Conservation (phyloP, 2,113 vertebrate genomes). For the Crotalus viridis region DNA sequence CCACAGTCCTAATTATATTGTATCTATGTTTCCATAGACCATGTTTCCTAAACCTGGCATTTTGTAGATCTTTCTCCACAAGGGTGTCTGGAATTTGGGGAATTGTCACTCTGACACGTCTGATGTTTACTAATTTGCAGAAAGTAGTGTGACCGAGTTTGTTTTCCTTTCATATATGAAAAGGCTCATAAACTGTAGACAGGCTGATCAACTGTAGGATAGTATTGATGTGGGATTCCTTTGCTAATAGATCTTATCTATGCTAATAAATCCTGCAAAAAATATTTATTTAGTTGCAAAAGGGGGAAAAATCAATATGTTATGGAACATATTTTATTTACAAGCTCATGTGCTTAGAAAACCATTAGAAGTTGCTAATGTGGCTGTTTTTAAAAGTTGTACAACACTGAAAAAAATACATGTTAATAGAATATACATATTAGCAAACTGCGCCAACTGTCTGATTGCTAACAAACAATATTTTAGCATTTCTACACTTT, state of each 20-base stretch:
- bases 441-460: slow-evolving; percentile 10
- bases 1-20: neutral
- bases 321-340: slow-evolving; percentile 19
- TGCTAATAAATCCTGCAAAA: neutral
- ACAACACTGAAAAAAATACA: slow-evolving; percentile 1
- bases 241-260: neutral
- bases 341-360: neutral
- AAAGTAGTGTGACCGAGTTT: neutral
- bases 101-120: neutral
- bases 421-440: neutral
- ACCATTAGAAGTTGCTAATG: neutral
- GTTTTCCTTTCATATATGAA: neutral
- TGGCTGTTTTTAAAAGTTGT: neutral
- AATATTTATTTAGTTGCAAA: neutral
- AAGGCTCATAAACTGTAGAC: neutral
- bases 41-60: neutral
- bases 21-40: neutral
- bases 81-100: neutral
- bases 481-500: neutral
- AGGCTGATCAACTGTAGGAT: neutral
- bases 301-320: neutral
- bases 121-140: neutral
- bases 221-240: neutral
- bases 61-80: neutral
- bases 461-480: neutral